A percentile compares a stretch with the other conserved stretches of the same genome.
Evolutionary conservation across 53 echinoderm and acorn worm genomes (phyloP).

Genomic region (Patiria pectinifera): DNA sequence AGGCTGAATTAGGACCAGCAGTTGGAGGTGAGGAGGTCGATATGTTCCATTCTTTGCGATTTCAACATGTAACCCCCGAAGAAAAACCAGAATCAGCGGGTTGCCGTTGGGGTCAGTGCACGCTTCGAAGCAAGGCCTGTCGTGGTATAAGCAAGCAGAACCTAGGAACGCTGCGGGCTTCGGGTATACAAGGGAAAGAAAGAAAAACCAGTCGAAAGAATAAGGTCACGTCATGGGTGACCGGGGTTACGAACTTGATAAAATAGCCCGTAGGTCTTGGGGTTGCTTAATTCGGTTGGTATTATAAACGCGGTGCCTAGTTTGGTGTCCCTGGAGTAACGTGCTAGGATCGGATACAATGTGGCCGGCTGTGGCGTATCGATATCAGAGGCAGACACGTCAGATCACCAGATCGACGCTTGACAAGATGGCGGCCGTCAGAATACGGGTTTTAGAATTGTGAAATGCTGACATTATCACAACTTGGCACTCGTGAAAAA

Average conservation of each 20-base stretch:
- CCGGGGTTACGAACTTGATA: slow-evolving; percentile 64
- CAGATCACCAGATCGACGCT: slow-evolving; percentile 1
- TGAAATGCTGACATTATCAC: neutral
- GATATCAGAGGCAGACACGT: slow-evolving; percentile 34
- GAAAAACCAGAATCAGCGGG: slow-evolving; percentile 38
- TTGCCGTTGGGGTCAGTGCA: slow-evolving; percentile 51
- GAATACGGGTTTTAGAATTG: neutral
- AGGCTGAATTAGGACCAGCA: slow-evolving; percentile 45
- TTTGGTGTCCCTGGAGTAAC: slow-evolving; percentile 15
- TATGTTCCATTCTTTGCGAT: slow-evolving; percentile 39
- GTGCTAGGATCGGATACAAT: slow-evolving; percentile 10
- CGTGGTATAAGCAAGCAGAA: neutral
- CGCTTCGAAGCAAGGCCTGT: slow-evolving; percentile 33
- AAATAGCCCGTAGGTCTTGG: slow-evolving; percentile 43
- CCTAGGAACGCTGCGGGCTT: neutral
- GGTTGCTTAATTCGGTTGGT: slow-evolving; percentile 54
- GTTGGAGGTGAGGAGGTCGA: slow-evolving; percentile 53
- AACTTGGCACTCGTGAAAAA: neutral
- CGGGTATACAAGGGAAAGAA: neutral
- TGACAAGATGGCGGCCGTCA: slow-evolving; percentile 21
- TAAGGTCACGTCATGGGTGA: slow-evolving; percentile 64
- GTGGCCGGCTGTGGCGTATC: slow-evolving; percentile 43
- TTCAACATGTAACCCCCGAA: slow-evolving; percentile 1
- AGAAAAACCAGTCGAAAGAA: slow-evolving; percentile 9
- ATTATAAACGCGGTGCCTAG: neutral